Percentiles rank a stretch among this genome's conserved stretches.
Evolutionary conservation across 2,113 vertebrate species (phyloP).

Genomic region (Gymnarchus niloticus): DNA sequence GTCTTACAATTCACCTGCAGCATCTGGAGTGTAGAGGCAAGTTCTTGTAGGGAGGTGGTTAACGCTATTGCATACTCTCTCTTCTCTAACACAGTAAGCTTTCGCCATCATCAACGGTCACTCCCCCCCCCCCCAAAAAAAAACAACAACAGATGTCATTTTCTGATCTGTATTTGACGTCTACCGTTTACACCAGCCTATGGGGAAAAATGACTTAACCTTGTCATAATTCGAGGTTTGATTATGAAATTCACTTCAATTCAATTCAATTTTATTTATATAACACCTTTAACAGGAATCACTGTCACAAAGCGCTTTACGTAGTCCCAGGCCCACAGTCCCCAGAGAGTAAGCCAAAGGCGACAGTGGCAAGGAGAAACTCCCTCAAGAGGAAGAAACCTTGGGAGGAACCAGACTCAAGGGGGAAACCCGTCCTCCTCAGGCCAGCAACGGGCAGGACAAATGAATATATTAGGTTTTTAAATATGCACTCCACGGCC

Average conservation of each 20-base stretch:
- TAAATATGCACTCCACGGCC: background rate
- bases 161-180: background rate
- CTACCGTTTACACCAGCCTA: background rate
- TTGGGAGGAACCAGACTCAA: too few relatives aligned
- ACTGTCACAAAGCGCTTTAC: too few relatives aligned
- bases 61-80: background rate
- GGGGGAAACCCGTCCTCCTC: too few relatives aligned
- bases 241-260: slow-evolving; percentile 18
- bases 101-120: background rate
- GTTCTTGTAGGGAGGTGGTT: background rate
- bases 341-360: too few relatives aligned
- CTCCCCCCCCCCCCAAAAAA: too few relatives aligned
- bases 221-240: slow-evolving; percentile 20
- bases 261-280: too few relatives aligned
- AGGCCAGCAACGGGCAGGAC: too few relatives aligned
- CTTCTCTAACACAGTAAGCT: background rate
- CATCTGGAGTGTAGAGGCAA: background rate
- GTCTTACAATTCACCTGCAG: too few relatives aligned
- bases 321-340: too few relatives aligned
- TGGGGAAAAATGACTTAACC: background rate
- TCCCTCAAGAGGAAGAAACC: too few relatives aligned
- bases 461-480: background rate
- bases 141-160: background rate
- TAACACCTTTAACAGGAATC: too few relatives aligned
- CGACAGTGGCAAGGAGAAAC: too few relatives aligned